Percentiles rank a stretch among this genome's conserved stretches.
phyloP scores from a whole-genome alignment of 2,888 invertebrate genomes.

The Melanargia galathea region DNA sequence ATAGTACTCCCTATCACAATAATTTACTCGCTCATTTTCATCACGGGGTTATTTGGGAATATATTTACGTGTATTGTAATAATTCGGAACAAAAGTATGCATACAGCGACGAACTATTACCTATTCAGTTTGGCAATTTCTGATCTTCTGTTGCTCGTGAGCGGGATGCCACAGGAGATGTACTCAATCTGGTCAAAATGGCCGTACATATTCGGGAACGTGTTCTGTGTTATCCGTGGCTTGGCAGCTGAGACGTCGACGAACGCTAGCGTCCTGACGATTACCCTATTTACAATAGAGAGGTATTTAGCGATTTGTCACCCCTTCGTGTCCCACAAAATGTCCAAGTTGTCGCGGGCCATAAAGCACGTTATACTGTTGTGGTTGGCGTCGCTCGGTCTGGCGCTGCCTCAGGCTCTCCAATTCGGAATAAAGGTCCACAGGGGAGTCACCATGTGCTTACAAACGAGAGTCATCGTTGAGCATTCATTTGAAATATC shows the following conservation, averaged over 20 bases:
- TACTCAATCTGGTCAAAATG: constrained; percentile 89
- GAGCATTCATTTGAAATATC: constrained; percentile 87
- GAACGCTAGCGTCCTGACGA: constrained; percentile 89
- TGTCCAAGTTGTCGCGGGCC: constrained; percentile 93
- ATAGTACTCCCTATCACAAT: constrained; percentile 88
- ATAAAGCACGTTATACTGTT: constrained; percentile 90
- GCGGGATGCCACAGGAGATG: constrained; percentile 92
- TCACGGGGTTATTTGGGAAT: constrained; percentile 91
- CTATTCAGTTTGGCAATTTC: constrained; percentile 93
- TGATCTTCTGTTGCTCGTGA: constrained; percentile 88
- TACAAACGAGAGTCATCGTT: constrained; percentile 77
- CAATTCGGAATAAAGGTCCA: constrained; percentile 69
- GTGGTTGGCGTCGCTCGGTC: constrained; percentile 89
- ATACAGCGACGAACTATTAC: constrained; percentile 91
- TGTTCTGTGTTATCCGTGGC: constrained; percentile 90
- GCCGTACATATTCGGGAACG: constrained; percentile 89
- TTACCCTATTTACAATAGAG: constrained; percentile 93
- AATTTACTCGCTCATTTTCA: constrained; percentile 89
- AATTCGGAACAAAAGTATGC: constrained; percentile 90
- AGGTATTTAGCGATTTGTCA: constrained; percentile 85
- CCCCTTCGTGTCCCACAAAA: constrained; percentile 87
- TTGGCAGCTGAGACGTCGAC: constrained; percentile 91
- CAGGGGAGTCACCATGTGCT: constrained; percentile 70
- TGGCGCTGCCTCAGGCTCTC: constrained; percentile 87
- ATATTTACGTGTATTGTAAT: constrained; percentile 93